These are phyloP conservation scores for Eulimnadia texana DNA, from an alignment of 1,140 invertebrate species.

Conservation along the genomic window DNA sequence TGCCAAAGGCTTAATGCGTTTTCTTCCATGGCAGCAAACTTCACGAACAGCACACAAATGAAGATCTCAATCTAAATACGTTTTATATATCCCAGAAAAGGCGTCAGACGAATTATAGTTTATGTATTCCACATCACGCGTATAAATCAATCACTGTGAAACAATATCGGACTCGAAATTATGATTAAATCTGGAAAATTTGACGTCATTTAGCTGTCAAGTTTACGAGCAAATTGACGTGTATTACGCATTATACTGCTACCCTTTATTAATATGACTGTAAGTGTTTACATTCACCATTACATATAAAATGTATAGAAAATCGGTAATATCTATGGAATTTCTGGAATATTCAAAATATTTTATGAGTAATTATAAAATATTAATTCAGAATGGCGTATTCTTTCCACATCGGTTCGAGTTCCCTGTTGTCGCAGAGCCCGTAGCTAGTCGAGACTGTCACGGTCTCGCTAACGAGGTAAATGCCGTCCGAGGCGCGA, in stretches of 20 bases:
- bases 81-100: neutral
- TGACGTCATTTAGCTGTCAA: no score
- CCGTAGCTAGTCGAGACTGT: neutral
- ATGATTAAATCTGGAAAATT: no score
- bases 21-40: slow-evolving; percentile 1
- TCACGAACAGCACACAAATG: neutral
- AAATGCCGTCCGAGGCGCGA: neutral
- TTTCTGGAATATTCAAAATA: no score
- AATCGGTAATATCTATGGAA: no score
- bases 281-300: no score
- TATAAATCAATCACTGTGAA: neutral
- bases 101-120: neutral
- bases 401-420: neutral
- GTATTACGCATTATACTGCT: no score
- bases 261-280: no score
- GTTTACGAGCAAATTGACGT: no score
- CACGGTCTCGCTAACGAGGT: neutral
- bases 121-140: neutral
- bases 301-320: no score
- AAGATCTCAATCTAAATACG: no score
- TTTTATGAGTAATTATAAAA: neutral
- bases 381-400: neutral
- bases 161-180: no score
- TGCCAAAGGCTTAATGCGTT: neutral
- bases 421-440: neutral